phyloP scores from a whole-genome alignment of 2,888 invertebrate species.

The Halocaridina rubra region DNA sequence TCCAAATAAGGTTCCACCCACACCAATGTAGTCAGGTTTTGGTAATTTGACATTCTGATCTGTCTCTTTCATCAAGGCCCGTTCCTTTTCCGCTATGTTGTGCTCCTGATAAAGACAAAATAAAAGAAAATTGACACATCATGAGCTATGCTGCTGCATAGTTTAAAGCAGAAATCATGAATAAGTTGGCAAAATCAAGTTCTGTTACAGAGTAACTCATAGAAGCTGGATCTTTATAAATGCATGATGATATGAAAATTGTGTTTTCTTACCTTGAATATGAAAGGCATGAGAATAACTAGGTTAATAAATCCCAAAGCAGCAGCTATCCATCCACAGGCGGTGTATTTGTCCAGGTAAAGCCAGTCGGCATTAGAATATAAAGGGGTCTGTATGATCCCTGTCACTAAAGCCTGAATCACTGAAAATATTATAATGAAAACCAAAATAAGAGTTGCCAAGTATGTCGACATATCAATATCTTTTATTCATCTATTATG shows the following conservation, averaged over 20 bases:
- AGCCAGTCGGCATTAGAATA: conserved; percentile 67
- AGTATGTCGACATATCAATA: not conserved
- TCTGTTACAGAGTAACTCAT: not conserved
- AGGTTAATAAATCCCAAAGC: conserved; percentile 80
- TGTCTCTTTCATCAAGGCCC: conserved; percentile 7
- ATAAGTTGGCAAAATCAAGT: not conserved
- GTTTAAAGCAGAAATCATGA: not conserved
- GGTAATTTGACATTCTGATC: conserved; percentile 27
- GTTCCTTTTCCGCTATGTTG: conserved; percentile 58
- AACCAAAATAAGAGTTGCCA: not conserved
- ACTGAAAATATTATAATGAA: conserved; percentile 68
- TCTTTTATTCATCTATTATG: not conserved
- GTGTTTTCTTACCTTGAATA: conserved; percentile 75
- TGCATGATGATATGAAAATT: not conserved
- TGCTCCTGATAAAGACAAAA: conserved; percentile 44
- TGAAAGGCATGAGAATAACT: conserved; percentile 78
- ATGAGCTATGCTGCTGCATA: not conserved
- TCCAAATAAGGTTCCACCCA: conserved; percentile 33
- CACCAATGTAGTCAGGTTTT: conserved; percentile 31
- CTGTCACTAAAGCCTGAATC: conserved; percentile 83
- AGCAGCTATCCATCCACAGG: conserved; percentile 87
- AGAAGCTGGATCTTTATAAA: not conserved
- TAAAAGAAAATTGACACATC: not conserved
- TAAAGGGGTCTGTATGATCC: conserved; percentile 78
- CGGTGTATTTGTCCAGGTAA: conserved; percentile 86